These are phyloP conservation scores for Notodonta ziczac DNA, from an alignment of 2,888 invertebrate species.

Conservation along the genomic window DNA sequence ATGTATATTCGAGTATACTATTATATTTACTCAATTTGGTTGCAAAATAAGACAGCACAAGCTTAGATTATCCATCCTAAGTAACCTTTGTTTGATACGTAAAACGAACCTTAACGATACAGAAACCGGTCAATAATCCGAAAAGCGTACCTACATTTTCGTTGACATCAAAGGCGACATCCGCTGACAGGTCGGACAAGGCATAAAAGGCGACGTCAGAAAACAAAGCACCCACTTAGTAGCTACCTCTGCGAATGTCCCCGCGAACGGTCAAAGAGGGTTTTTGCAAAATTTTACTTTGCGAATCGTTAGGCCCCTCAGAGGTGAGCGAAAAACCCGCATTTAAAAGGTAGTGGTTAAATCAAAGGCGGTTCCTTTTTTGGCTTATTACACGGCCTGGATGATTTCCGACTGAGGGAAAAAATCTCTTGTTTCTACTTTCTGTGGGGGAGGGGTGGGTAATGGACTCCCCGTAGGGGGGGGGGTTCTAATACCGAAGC, in stretches of 20 bases:
- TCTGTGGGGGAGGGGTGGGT: neutral
- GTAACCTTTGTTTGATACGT: neutral
- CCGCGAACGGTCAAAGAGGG: conserved; percentile 54
- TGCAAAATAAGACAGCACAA: neutral
- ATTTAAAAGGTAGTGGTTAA: conserved; percentile 64
- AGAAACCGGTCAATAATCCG: conserved; percentile 32
- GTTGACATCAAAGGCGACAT: conserved; percentile 28
- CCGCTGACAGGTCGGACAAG: conserved; percentile 30
- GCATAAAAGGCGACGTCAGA: conserved; percentile 29
- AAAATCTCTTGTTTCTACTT: conserved; percentile 37
- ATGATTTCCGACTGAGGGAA: conserved; percentile 46
- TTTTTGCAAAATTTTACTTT: conserved; percentile 48
- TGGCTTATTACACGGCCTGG: conserved; percentile 73
- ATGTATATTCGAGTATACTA: too few species aligned
- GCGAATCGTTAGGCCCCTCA: conserved; percentile 61
- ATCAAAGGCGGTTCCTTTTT: conserved; percentile 69
- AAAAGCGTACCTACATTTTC: conserved; percentile 29
- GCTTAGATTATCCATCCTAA: neutral
- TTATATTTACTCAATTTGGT: neutral
- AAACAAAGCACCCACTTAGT: conserved; percentile 50
- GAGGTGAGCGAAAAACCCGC: conserved; percentile 67
- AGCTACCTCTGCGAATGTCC: conserved; percentile 45
- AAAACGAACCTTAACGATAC: conserved; percentile 19
- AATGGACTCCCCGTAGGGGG: too few species aligned
- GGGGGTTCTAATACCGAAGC: conserved; percentile 40